phyloP scores from a whole-genome alignment of 2,888 invertebrate species.

The Nomada ruficornis region DNA sequence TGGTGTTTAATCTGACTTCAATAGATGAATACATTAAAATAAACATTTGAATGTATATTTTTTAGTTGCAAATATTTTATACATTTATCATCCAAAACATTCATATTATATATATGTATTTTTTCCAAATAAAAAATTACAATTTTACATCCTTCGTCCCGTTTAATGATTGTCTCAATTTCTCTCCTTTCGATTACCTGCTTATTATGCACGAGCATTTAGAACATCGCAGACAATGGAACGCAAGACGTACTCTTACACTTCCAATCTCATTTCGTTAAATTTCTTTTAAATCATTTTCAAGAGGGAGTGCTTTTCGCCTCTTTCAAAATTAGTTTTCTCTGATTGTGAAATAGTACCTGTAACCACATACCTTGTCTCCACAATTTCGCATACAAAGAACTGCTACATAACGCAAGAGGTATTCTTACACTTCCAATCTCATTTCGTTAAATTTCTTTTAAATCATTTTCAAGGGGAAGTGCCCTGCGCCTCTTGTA shows the following conservation, averaged over 20 bases:
- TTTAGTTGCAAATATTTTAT: too few relatives aligned
- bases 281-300: conserved; percentile 4
- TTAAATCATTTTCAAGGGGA: background rate
- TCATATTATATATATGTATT: too few relatives aligned
- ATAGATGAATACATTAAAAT: too few relatives aligned
- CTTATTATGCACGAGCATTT: background rate
- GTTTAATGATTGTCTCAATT: too few relatives aligned
- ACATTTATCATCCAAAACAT: too few relatives aligned
- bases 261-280: conserved; percentile 14
- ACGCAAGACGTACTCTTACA: background rate
- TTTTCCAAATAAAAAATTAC: too few relatives aligned
- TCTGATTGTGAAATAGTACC: conserved; percentile 4
- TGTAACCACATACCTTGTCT: background rate
- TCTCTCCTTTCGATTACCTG: background rate
- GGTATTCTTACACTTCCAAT: background rate
- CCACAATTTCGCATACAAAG: background rate
- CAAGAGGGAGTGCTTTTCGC: background rate
- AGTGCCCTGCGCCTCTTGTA: background rate
- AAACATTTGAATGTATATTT: too few relatives aligned
- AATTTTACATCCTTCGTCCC: too few relatives aligned
- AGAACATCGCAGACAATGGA: background rate
- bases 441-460: conserved; percentile 22
- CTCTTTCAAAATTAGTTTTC: conserved; percentile 7
- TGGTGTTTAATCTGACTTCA: too few relatives aligned
- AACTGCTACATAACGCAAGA: background rate